Evolutionary conservation across 2,888 invertebrate species (phyloP).

Genomic region (Volucella zonaria): DNA sequence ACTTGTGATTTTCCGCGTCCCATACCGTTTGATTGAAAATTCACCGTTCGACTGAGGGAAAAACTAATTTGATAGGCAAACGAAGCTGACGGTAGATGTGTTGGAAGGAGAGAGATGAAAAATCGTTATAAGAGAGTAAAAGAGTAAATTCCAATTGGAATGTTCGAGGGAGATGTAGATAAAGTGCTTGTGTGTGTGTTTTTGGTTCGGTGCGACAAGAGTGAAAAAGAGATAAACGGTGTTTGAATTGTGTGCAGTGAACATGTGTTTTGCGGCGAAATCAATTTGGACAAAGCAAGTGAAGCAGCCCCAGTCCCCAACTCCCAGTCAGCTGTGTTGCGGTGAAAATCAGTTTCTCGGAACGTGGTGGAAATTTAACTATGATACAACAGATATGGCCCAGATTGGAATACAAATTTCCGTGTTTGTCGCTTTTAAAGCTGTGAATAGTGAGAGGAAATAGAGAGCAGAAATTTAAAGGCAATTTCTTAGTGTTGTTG

Average conservation of each 20-base stretch:
- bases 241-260: slow-evolving; percentile 13
- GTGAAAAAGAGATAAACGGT: neutral
- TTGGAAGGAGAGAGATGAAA: neutral
- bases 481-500: too few relatives aligned
- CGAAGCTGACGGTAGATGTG: slow-evolving; percentile 21
- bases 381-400: too few relatives aligned
- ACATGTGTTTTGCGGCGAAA: slow-evolving; percentile 65
- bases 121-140: slow-evolving; percentile 30
- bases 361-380: neutral
- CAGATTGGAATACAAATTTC: too few relatives aligned
- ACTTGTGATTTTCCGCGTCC: slow-evolving; percentile 1
- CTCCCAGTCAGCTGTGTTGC: slow-evolving; percentile 17
- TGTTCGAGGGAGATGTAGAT: neutral
- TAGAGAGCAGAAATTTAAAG: too few relatives aligned
- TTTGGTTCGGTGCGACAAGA: too few relatives aligned
- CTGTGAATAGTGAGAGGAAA: too few relatives aligned
- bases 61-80: slow-evolving; percentile 47
- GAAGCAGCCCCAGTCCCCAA: neutral
- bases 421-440: too few relatives aligned
- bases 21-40: slow-evolving; percentile 43
- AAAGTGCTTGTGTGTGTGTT: neutral
- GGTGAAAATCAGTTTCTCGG: slow-evolving; percentile 4
- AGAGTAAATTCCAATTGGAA: slow-evolving; percentile 24
- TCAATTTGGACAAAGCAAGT: slow-evolving; percentile 1
- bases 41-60: slow-evolving; percentile 61